Base-by-base conservation (phyloP, 2,888 invertebrate genomes). In the Deroplatys truncata region DNA sequence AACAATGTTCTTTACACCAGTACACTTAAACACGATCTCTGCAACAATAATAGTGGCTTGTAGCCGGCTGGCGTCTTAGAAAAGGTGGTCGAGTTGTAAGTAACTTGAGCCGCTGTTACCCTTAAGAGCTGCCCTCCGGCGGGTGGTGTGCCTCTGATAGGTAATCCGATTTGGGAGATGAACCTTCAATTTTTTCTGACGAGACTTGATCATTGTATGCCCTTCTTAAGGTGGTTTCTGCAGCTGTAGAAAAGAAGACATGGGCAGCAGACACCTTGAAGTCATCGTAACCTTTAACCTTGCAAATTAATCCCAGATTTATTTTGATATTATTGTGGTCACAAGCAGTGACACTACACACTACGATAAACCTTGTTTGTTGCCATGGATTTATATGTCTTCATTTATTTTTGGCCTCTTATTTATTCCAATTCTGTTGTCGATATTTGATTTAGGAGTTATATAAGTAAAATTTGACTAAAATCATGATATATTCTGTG, bases 111-210 rank as follows among this genome's bases (percentile, higher is more conserved):
- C 56, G 7, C 56, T 72, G 56, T 72, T 72, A 7, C 20, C 8
- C 20, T 1, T 1, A 72, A 20, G 5, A 20, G 20, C 56, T 72
- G 20, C 56, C 56, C 56, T 72, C 85, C 85, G 25, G 84, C 25
- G 85, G 85, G 49, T 28, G 85, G 28, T 85, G 85, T 43, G 49
- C 25, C 56, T 49, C 49, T 49, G 85, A 85, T 85, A 85, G 56
- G 85, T 85, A 85, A 85, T 85, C 85, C 85, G 85, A 85, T 85
- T 85, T 85, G n/a, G n/a, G 49, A 85, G 85, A 85, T 85, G 85
- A 85, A 85, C 49, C 85, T 85, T 85, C 85, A 85, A 85, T 85
- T 85, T 85, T 85, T 85, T 85, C 85, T 85, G 85, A 85, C 49
- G 85, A 85, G 49, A 28, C 49, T 85, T 85, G 85, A 85, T 85